Percentiles rank a stretch among this genome's conserved stretches.
Evolutionary conservation across 2,888 invertebrate genomes (phyloP).

Genomic region (Tholera decimalis): DNA sequence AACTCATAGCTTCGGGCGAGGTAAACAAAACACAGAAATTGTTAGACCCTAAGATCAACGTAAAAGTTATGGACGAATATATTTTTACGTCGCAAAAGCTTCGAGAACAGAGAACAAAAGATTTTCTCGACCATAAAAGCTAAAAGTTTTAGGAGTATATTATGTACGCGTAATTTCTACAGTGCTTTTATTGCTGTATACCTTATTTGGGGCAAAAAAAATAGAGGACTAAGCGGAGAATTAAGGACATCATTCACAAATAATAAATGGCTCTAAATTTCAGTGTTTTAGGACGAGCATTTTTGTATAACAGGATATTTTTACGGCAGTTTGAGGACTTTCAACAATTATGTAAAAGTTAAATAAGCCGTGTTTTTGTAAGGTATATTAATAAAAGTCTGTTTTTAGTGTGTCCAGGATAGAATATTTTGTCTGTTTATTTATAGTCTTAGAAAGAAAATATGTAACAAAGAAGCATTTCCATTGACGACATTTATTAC

Average conservation of each 20-base stretch:
- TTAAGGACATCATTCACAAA: conserved; percentile 39
- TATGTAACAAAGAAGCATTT: neutral
- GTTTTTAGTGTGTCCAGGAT: neutral
- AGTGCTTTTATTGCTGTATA: conserved; percentile 38
- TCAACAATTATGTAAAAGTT: conserved; percentile 25
- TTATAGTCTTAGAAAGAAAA: neutral
- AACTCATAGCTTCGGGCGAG: conserved; percentile 30
- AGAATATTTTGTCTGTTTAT: neutral
- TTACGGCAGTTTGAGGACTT: conserved; percentile 30
- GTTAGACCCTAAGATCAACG: conserved; percentile 38
- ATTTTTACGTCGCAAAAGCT: conserved; percentile 36
- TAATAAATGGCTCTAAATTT: conserved; percentile 21
- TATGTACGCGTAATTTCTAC: conserved; percentile 43
- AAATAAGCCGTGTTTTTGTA: conserved; percentile 11
- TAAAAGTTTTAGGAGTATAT: conserved; percentile 56
- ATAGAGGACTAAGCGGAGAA: conserved; percentile 12
- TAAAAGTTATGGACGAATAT: conserved; percentile 40
- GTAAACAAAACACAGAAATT: conserved; percentile 40
- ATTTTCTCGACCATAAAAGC: conserved; percentile 53
- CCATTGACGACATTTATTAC: neutral
- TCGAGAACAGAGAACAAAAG: conserved; percentile 53
- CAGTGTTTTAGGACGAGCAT: conserved; percentile 31
- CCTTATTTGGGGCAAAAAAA: conserved; percentile 36
- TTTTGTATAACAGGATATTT: conserved; percentile 23
- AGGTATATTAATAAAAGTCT: conserved; percentile 5